phyloP scores from a whole-genome alignment of 2,888 invertebrate species.

The Rhagophthalmus giganteus region DNA sequence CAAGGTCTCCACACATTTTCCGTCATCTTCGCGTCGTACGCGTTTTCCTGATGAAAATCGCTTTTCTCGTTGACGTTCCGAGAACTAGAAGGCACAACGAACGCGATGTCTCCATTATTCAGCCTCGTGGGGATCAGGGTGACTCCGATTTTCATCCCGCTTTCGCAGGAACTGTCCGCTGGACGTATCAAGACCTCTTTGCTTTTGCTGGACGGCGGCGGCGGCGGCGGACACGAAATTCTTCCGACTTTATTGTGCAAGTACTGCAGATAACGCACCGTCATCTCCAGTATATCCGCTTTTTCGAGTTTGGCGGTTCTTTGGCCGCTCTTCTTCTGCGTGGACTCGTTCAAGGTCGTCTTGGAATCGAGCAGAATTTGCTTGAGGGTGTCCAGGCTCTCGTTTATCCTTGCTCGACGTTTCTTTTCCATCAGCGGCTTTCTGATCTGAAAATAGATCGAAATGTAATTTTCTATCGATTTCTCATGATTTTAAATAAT shows the following conservation, averaged over 20 bases:
- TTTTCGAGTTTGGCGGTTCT: conserved; percentile 65
- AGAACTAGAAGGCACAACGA: conserved; percentile 47
- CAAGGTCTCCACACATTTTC: conserved; percentile 52
- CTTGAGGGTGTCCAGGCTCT: conserved; percentile 59
- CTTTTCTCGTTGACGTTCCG: conserved; percentile 11
- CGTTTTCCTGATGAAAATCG: conserved; percentile 7
- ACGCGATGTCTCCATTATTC: conserved; percentile 53
- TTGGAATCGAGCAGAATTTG: conserved; percentile 56
- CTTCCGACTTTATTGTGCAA: conserved; percentile 53
- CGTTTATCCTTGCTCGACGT: conserved; percentile 59
- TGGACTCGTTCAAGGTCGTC: conserved; percentile 45
- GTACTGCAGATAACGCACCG: conserved; percentile 62
- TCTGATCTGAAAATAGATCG: conserved; percentile 51
- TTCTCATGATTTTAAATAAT: conserved; percentile 1
- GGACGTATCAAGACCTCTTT: conserved; percentile 36
- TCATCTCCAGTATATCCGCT: conserved; percentile 67
- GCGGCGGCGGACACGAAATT: conserved; percentile 6
- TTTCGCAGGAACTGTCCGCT: conserved; percentile 44
- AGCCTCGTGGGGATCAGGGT: conserved; percentile 52
- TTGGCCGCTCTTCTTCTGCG: conserved; percentile 41
- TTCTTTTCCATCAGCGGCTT: conserved; percentile 62
- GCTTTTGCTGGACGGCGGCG: conserved; percentile 7
- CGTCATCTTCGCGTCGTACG: conserved; percentile 16
- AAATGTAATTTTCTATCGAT: too few relatives aligned
- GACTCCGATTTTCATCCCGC: conserved; percentile 42